Percentiles rank a stretch among this genome's conserved stretches.
Evolutionary conservation across 2,888 invertebrate species (phyloP).

Genomic region (Iphiclides podalirius): DNA sequence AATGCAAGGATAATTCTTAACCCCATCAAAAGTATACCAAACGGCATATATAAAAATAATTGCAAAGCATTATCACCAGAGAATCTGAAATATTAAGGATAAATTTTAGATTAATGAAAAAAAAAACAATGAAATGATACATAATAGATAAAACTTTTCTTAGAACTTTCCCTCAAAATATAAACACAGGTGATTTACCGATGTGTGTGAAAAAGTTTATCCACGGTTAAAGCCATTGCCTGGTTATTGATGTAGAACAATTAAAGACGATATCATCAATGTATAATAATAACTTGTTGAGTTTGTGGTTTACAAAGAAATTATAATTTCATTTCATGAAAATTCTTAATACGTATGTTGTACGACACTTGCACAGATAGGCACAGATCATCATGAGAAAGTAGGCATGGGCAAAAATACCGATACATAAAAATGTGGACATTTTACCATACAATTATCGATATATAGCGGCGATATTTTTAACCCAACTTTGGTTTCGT

Average conservation of each 20-base stretch:
- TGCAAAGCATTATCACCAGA: slow-evolving; percentile 72
- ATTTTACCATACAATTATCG: no score
- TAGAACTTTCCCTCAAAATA: slow-evolving; percentile 60
- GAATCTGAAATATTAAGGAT: slow-evolving; percentile 70
- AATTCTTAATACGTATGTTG: slow-evolving; percentile 14
- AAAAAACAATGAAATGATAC: slow-evolving; percentile 1
- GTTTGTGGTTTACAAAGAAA: slow-evolving; percentile 11
- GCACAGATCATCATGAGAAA: no score
- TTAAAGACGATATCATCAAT: not conserved
- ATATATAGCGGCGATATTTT: no score
- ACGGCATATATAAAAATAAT: slow-evolving; percentile 77
- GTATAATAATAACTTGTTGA: slow-evolving; percentile 2
- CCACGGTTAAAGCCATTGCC: slow-evolving; percentile 65
- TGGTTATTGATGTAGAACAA: slow-evolving; percentile 1
- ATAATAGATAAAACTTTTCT: slow-evolving; percentile 8
- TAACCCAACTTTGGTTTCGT: no score
- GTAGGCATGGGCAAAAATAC: no score
- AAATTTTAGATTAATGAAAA: no score
- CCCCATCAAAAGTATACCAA: slow-evolving; percentile 75
- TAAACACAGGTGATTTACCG: slow-evolving; percentile 49
- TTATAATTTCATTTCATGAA: slow-evolving; percentile 15
- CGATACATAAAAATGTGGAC: no score
- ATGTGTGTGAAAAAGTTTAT: slow-evolving; percentile 68
- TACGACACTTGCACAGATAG: slow-evolving; percentile 15
- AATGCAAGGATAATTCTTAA: slow-evolving; percentile 73